Percentiles rank a stretch among this genome's conserved stretches.
Conservation (phyloP, 2,888 invertebrate species). For the Sclerodermus sp. region DNA sequence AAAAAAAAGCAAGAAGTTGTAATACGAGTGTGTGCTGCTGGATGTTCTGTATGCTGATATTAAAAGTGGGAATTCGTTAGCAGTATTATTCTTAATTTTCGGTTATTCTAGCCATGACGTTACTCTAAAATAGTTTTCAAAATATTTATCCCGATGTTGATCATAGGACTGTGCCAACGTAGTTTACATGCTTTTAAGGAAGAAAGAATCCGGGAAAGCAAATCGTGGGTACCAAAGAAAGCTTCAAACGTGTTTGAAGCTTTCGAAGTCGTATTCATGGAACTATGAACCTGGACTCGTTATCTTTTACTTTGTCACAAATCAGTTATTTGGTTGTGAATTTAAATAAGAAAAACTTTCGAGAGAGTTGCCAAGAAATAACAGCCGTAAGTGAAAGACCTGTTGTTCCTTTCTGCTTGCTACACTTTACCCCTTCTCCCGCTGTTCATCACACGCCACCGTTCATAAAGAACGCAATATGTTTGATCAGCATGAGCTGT, state of each 20-base stretch:
- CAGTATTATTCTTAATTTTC: too few species aligned
- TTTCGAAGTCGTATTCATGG: slow-evolving; percentile 89
- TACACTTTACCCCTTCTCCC: slow-evolving; percentile 7
- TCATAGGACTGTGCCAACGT: slow-evolving; percentile 59
- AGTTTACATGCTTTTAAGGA: slow-evolving; percentile 58
- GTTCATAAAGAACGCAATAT: slow-evolving; percentile 31
- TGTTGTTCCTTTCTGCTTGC: slow-evolving; percentile 17
- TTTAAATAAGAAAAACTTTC: slow-evolving; percentile 94
- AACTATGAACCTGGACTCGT: slow-evolving; percentile 99
- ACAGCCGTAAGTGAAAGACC: slow-evolving; percentile 72
- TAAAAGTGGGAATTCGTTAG: too few species aligned
- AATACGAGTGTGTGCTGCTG: too few species aligned
- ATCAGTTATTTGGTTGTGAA: slow-evolving; percentile 96
- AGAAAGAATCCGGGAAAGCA: slow-evolving; percentile 59
- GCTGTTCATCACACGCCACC: too few species aligned
- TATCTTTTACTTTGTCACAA: slow-evolving; percentile 98
- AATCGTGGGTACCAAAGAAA: slow-evolving; percentile 80
- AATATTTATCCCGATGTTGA: slow-evolving; percentile 61
- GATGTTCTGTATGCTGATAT: too few species aligned
- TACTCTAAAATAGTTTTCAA: slow-evolving; percentile 49
- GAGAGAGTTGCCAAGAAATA: slow-evolving; percentile 86
- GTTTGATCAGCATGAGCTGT: too few species aligned
- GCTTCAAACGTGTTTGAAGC: slow-evolving; percentile 94
- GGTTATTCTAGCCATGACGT: slow-evolving; percentile 56
- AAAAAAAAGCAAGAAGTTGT: too few species aligned